Conservation (phyloP, 1,140 invertebrate genomes). For the Aphis gossypii region DNA sequence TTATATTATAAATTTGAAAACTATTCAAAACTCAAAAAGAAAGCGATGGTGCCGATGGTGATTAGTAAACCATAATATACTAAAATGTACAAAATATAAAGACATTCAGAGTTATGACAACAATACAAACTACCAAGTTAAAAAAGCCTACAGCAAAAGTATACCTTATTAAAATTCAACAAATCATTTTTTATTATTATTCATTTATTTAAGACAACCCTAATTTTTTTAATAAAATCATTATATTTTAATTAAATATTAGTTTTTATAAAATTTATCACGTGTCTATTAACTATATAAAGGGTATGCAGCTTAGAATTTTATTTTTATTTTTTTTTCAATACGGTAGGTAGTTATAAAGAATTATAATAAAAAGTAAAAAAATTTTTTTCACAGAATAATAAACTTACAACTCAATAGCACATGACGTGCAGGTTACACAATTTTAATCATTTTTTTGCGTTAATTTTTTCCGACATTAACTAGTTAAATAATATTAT, state of each 20-base stretch:
- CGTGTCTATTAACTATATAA: neutral
- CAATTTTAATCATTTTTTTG: constrained; percentile 7
- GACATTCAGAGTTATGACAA: neutral
- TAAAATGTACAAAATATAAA: neutral
- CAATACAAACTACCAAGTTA: neutral
- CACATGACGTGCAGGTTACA: neutral
- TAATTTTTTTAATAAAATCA: neutral
- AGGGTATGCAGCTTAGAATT: neutral
- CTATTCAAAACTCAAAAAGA: neutral
- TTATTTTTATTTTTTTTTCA: neutral
- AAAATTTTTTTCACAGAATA: neutral
- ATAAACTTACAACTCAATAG: neutral
- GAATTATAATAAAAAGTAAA: neutral
- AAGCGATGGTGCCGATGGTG: neutral
- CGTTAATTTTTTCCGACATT: constrained; percentile 11
- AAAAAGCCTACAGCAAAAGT: neutral
- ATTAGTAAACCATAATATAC: neutral
- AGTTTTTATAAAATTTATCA: neutral
- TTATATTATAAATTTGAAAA: neutral
- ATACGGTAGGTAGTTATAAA: neutral
- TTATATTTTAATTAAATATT: no score
- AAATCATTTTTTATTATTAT: neutral
- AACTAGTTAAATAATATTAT: neutral
- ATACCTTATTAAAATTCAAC: neutral
- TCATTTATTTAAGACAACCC: neutral